Base-by-base conservation (phyloP, 2,888 invertebrate species). In the Blastobasis lacticolella region DNA sequence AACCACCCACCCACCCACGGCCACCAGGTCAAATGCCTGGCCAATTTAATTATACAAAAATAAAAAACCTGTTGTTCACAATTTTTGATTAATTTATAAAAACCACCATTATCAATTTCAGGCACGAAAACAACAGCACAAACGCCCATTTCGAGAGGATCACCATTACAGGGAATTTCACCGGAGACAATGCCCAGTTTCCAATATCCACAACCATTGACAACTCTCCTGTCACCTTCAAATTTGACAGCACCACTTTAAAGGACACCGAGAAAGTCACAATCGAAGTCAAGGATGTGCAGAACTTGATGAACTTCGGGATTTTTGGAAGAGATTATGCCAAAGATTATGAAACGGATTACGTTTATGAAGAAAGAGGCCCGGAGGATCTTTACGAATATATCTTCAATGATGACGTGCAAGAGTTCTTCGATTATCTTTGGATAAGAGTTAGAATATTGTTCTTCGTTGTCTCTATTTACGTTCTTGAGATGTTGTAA, bases 401-500 rank as follows among this genome's bases (percentile, higher is more conserved):
- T 8, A 69, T 81, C 45, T 76, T 71, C 6, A 75, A 64, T 50
- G 82, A 84, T 37, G 75, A 81, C 50, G 61, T 81, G 0, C 63
- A 69, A 50, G 80, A 80, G 38, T 73, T 83, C 48, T 78, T 85
- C 36, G 86, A 86, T 70, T 86, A 84, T 50, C 47, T 88, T 6
- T 88, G 86, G 87, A 84, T 87, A 38, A 72, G 79, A 51, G 48
- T 87, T 40, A 71, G 85, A 51, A 63, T 87, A 54, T 50, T 82
- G 4, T 59, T 86, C 10, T 67, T 87, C 23, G 63, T 88, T 49
- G 79, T 82, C 1, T 86, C 86, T 6, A 80, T 88, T 50, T 88
- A 88, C 54, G 64, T 88, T 58, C 70, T 88, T 58, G 87, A 88
- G 66, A 87, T 87, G 86, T 67, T 88, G 78, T 88, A 72, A 49